Base-by-base conservation (phyloP, 2,113 vertebrate species). In the Sphyrna mokarran region DNA sequence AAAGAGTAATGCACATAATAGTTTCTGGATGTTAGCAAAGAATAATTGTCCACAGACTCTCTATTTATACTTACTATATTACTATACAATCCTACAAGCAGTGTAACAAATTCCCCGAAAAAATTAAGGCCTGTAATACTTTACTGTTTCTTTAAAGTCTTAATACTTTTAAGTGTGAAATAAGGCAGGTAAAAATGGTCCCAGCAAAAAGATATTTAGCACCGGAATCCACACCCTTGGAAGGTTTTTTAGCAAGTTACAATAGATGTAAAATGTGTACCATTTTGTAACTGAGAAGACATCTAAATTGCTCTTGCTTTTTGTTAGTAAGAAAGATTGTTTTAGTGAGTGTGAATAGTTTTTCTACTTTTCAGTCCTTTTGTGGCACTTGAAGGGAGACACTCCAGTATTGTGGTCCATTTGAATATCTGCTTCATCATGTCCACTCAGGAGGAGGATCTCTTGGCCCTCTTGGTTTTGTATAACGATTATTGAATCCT, bases 401-500 rank as follows among this genome's bases (percentile, higher is more conserved):
- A 97, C 97, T 97, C 98, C 97, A 97, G 97, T 97, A 97, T 97
- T 58, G 96, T 58, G 43, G 48, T 94, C 13, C 95, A 95, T 95
- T 1, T 48, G 96, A 96, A 96, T 80, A 96, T 96, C 61, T 96
- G 96, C 96, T 96, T 96, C 97, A 98, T 99, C 98, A 99, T 97
- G 98, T 99, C 99, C 98, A 99, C 98, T 99, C 98, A 96, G 98
- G 97, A 85, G 99, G 98, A 91, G 98, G 98, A 94, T 98, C 97
- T 97, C 98, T 98, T 95, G 98, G 98, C 97, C 98, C 98, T 98
- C 97, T 98, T 96, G 98, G 98, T 96, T 98, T 98, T 96, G 97
- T 97, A 97, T 98, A 98, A 96, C 98, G 98, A 97, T 98, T 98
- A 97, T 98, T 98, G 97, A 98, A 99, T 97, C 98, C 99, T 99